phyloP scores from a whole-genome alignment of 2,113 vertebrate genomes.

The Eulemur rufifrons region DNA sequence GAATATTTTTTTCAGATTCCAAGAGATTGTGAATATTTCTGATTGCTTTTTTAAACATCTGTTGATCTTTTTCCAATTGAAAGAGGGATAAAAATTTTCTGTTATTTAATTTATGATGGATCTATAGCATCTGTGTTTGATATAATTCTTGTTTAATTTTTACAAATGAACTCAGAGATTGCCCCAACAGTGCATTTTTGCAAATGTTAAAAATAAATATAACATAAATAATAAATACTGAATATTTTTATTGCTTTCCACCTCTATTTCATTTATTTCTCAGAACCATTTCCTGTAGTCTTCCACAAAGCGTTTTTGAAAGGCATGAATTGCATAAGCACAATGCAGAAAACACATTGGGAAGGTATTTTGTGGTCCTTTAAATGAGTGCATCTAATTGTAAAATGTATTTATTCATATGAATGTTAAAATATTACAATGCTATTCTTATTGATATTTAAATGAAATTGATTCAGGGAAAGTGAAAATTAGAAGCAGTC shows the following conservation, averaged over 20 bases:
- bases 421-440: constrained; percentile 4
- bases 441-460: not conserved
- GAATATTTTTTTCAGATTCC: not conserved
- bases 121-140: not conserved
- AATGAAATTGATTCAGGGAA: not conserved
- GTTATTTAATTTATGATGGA: not conserved
- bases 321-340: not conserved
- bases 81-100: not conserved
- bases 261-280: not conserved
- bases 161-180: not conserved
- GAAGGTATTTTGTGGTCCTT: not conserved
- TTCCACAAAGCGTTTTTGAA: not conserved
- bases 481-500: not conserved
- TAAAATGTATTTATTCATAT: not conserved
- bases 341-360: not conserved
- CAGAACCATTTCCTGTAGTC: not conserved
- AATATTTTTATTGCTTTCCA: not conserved
- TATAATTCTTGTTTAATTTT: not conserved
- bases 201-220: constrained; percentile 21
- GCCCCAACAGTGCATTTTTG: not conserved
- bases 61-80: not conserved
- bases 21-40: not conserved
- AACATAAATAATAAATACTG: constrained; percentile 30
- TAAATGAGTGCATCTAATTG: not conserved
- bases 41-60: not conserved